Evolutionary conservation across 2,113 vertebrate genomes (phyloP).

Genomic region (Nesogale talazaci): DNA sequence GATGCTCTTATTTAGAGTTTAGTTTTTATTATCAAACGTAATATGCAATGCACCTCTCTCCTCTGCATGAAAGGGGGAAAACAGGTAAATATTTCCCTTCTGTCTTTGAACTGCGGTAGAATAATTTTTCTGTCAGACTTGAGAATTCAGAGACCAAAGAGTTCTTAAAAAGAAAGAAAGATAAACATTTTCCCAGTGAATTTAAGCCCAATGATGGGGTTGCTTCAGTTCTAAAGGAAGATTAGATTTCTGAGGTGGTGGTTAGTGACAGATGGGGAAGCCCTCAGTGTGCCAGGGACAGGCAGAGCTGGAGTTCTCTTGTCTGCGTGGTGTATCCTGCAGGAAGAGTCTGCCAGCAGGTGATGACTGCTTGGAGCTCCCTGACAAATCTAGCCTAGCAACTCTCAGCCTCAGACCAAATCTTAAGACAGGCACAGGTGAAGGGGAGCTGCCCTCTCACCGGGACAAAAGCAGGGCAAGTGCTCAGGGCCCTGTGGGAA

Average conservation of each 20-base stretch:
- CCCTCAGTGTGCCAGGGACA: not conserved
- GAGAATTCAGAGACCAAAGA: conserved; percentile 56
- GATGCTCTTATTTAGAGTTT: conserved; percentile 58
- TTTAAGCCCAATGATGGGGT: conserved; percentile 8
- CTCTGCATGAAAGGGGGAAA: conserved; percentile 32
- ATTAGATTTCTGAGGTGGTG: not conserved
- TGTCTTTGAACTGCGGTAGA: conserved; percentile 31
- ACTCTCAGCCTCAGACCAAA: not conserved
- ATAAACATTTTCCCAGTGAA: conserved; percentile 22
- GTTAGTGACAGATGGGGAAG: not conserved
- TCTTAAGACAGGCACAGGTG: accelerated
- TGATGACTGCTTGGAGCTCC: not conserved
- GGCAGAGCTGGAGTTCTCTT: not conserved
- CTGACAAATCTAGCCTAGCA: not conserved
- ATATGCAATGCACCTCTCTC: not conserved
- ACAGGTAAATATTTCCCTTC: conserved; percentile 38
- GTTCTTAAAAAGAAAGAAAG: too few species aligned
- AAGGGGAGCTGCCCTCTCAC: not conserved
- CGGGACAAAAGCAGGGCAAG: not conserved
- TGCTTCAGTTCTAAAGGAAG: not conserved
- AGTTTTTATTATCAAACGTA: conserved; percentile 66
- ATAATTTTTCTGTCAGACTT: conserved; percentile 11
- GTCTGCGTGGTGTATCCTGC: accelerated
- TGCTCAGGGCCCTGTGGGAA: not conserved
- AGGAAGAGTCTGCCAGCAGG: not conserved